Percentiles rank a stretch among this genome's conserved stretches.
Conservation (phyloP, 2,888 invertebrate genomes). For the Aquatica leii region DNA sequence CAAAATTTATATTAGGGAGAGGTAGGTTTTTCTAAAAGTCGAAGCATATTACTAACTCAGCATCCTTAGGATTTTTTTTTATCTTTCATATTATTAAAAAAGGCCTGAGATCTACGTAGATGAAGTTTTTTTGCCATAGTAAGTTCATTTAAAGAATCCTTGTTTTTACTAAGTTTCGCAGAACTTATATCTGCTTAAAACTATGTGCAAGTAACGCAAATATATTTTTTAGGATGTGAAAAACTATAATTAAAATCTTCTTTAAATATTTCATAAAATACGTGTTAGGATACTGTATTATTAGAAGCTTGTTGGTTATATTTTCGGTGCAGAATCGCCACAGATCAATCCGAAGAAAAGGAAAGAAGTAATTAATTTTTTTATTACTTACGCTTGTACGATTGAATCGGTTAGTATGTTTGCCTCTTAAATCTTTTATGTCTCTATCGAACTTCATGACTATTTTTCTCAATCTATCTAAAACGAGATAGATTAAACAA, state of each 20-base stretch:
- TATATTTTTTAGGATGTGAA: not conserved
- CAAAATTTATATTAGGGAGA: slow-evolving; percentile 25
- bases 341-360: no score
- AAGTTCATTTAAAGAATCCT: not conserved
- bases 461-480: no score
- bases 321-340: no score
- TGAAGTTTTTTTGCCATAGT: not conserved
- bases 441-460: no score
- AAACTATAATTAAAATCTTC: not conserved
- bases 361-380: no score
- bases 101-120: not conserved
- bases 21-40: slow-evolving; percentile 30
- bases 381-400: no score
- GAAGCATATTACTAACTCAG: slow-evolving; percentile 25
- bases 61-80: not conserved
- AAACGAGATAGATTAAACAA: no score
- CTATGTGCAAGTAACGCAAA: not conserved
- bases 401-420: no score
- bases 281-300: no score
- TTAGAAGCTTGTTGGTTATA: no score
- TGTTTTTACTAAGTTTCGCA: not conserved
- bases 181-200: not conserved
- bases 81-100: not conserved
- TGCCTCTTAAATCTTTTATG: no score
- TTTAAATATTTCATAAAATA: not conserved